Base-by-base conservation (phyloP, 2,797 vertebrate genomes). In the Propithecus perrieri region DNA sequence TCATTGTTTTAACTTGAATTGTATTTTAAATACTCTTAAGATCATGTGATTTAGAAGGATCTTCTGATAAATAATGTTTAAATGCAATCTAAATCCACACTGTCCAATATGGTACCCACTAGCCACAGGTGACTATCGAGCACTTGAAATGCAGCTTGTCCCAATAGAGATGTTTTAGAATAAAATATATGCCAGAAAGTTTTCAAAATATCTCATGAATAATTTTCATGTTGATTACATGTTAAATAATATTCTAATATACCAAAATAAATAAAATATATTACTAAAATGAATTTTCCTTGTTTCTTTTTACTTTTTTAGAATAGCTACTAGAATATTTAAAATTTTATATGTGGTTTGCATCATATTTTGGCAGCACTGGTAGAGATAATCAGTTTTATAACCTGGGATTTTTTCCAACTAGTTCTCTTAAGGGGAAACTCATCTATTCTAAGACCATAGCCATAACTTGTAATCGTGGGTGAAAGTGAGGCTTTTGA, bases 21-120 rank as follows among this genome's bases (percentile, higher is more conserved):
- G 91, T 87, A 71, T 90, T 93, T 95, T 85, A 96, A 93, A 92
- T 88, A 38, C 59, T 93, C 72, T 91, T 46, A 75, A 87, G 22
- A 79, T 7, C 14, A 65, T n/a, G 85, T 78, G 74, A 69, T 96
- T 88, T 86, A 92, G 71, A 94, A 95, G 28, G 43, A 33, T 69
- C 48, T 85, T 81, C 35, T 48, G 35, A 89, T 53, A 12, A 83
- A n/a, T 59, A 63, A 69, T 67, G 61, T 86, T 90, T 92, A 87
- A 96, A 80, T 69, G 43, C 18, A 48, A 85, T 79, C 26, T 57
- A 72, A 57, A 61, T 65, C 41, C 24, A 22, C 4, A 79, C 2
- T n/a, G 35, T 74, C 28, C 57, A 71, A 41, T 28, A 17, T 48
- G 59, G 17, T 8, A 24, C 46, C 48, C 33, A 30, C 7, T 5